Base-by-base conservation (phyloP, 2,888 invertebrate genomes). In the Meiosimyza platycephala region DNA sequence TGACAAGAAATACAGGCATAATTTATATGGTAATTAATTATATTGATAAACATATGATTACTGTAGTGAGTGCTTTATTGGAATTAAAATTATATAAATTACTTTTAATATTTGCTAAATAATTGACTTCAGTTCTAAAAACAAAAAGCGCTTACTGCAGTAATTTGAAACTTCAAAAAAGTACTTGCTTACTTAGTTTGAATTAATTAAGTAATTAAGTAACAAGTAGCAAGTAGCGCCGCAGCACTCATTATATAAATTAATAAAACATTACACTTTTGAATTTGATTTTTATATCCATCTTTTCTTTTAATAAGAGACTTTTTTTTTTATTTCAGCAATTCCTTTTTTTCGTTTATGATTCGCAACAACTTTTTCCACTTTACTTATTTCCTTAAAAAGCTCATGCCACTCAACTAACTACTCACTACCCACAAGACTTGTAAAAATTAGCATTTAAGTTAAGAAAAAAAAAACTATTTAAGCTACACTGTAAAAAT, bases 401-500 rank as follows among this genome's bases (percentile, higher is more conserved):
- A 16, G n/a, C 40, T 18, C 68, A 47, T 59, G 51, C 67, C 47
- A 60, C 63, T 33, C 50, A 47, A 63, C 57, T 40, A 40, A 60
- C 22, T 22, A 11, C 52, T 60, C 70, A 52, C 82, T 79, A 83
- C 82, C 79, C 83, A 85, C 83, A 84, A 84, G 84, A 84, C 84
- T 85, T 84, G 84, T 85, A 85, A 79, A 80, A 84, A 77, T 76
- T 80, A 83, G 79, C 55, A 50, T 71, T 69, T 82, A 84, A 83
- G 84, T 78, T 81, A 78, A 78, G 81, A 78, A 77, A 54, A 59
- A 79, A 70, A 68, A 74, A 77, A 76, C 73, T 72, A n/a, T 76
- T 77, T 69, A 73, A 73, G 75, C 77, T 79, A 80, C 74, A 81
- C 79, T 82, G 81, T 82, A 78, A 78, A 82, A 76, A 68, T 40